These are phyloP conservation scores for Parotocinclus haroldoi DNA, from an alignment of 2,797 vertebrate species.

Conservation along the genomic window DNA sequence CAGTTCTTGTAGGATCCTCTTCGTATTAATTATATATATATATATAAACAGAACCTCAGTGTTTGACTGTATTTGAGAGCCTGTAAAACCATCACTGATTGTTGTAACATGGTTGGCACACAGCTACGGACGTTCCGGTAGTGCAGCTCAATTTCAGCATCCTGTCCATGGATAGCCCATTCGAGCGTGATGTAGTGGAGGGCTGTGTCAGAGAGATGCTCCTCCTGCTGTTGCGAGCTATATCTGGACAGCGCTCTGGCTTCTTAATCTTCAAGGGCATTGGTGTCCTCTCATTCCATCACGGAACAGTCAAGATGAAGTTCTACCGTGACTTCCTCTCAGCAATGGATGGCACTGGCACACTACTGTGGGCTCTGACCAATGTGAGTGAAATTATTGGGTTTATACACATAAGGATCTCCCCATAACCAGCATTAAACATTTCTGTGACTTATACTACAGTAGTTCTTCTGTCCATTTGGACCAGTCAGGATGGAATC, in stretches of 20 bases:
- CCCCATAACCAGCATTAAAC: too few species aligned
- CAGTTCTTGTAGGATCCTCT: too few species aligned
- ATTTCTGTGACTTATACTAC: too few species aligned
- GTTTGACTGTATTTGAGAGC: too few species aligned
- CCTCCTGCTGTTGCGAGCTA: conserved; percentile 64
- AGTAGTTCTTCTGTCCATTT: too few species aligned
- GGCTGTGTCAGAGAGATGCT: conserved; percentile 75
- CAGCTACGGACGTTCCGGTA: conserved; percentile 72
- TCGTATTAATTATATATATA: too few species aligned
- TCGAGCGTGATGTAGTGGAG: conserved; percentile 70
- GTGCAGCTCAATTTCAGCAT: conserved; percentile 74
- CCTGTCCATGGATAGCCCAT: conserved; percentile 66
- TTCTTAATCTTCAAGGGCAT: conserved; percentile 72
- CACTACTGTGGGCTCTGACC: conserved; percentile 60
- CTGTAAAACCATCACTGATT: neutral
- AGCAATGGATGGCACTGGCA: conserved; percentile 65
- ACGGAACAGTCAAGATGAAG: conserved; percentile 77
- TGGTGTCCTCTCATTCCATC: conserved; percentile 69
- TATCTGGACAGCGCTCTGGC: conserved; percentile 61
- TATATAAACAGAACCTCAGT: too few species aligned
- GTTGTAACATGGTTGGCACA: conserved; percentile 10
- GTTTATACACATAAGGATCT: too few species aligned
- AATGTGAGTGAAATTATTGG: conserved; percentile 62
- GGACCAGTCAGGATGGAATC: too few species aligned
- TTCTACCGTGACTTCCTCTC: conserved; percentile 77